phyloP scores from a whole-genome alignment of 2,888 invertebrate species.

The Drosophila kanekoi region DNA sequence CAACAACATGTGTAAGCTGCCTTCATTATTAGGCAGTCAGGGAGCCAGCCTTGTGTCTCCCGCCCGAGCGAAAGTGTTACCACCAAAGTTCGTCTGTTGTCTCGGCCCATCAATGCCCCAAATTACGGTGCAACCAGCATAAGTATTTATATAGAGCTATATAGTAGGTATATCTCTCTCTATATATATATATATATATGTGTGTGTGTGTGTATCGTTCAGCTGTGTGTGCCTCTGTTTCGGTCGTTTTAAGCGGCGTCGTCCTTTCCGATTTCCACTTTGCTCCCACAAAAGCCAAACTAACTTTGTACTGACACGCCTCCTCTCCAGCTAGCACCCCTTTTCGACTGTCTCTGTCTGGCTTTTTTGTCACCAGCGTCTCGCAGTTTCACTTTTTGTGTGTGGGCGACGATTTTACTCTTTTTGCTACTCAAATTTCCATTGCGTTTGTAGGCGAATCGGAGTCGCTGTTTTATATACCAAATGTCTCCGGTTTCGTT shows the following conservation, averaged over 20 bases:
- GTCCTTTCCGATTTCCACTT: constrained; percentile 64
- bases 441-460: constrained; percentile 57
- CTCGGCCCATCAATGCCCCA: constrained; percentile 37
- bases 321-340: constrained; percentile 5
- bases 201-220: constrained; percentile 3
- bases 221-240: constrained; percentile 52
- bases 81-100: constrained; percentile 36
- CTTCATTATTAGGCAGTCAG: constrained; percentile 68
- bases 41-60: not conserved
- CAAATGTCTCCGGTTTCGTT: constrained; percentile 32
- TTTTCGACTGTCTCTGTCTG: constrained; percentile 44
- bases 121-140: constrained; percentile 19
- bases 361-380: constrained; percentile 61
- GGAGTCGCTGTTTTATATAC: constrained; percentile 34
- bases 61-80: constrained; percentile 53
- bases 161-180: no score
- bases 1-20: constrained; percentile 74
- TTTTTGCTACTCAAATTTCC: constrained; percentile 68
- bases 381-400: constrained; percentile 77
- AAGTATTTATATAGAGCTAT: constrained; percentile 20
- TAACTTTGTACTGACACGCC: constrained; percentile 45
- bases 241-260: constrained; percentile 38
- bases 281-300: constrained; percentile 25
- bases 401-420: constrained; percentile 52
- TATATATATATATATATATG: not conserved